Conservation (phyloP, 2,888 invertebrate genomes). For the Papilio elwesi region DNA sequence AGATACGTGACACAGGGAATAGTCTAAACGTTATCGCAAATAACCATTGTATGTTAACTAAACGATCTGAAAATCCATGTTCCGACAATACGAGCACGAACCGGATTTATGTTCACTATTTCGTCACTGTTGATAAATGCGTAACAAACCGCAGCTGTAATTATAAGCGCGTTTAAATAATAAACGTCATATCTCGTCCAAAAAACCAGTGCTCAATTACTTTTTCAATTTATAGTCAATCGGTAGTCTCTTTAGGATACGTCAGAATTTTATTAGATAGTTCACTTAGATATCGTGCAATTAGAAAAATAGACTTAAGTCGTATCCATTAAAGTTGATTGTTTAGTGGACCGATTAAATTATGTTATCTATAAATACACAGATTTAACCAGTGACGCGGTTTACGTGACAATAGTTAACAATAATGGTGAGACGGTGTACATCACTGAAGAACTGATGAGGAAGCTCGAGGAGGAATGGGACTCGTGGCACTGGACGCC, state of each 20-base stretch:
- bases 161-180: constrained; percentile 14
- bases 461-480: constrained; percentile 61
- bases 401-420: constrained; percentile 51
- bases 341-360: background rate
- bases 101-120: constrained; percentile 23
- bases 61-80: constrained; percentile 36
- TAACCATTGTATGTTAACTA: constrained; percentile 17
- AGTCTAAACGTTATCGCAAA: constrained; percentile 33
- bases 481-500: constrained; percentile 76
- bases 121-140: constrained; percentile 8
- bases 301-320: background rate
- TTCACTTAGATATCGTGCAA: background rate
- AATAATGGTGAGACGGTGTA: constrained; percentile 64
- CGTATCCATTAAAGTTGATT: background rate
- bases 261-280: background rate
- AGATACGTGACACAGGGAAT: constrained; percentile 31
- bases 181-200: background rate
- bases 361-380: constrained; percentile 4
- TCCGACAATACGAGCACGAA: constrained; percentile 25
- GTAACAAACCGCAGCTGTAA: constrained; percentile 19
- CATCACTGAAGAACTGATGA: constrained; percentile 62
- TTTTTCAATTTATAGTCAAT: background rate
- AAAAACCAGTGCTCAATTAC: background rate
- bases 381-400: constrained; percentile 58
- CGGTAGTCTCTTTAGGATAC: background rate